Conservation (phyloP, 2,113 vertebrate species). For the Myotis brandtii region DNA sequence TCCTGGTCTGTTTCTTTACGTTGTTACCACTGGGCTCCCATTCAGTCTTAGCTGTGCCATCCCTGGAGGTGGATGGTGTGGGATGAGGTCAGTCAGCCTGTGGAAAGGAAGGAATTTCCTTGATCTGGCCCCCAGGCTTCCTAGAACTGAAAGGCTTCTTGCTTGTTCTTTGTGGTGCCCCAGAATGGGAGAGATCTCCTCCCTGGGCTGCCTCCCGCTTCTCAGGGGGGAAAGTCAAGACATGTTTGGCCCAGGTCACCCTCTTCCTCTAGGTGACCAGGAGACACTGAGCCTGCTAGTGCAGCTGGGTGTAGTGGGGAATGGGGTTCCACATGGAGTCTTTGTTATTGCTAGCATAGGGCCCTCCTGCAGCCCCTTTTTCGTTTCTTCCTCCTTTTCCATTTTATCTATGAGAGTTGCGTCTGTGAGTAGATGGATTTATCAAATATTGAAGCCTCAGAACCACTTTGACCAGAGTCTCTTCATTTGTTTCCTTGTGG, state of each 20-base stretch:
- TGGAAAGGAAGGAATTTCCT: too few relatives aligned
- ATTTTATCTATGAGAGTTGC: neutral
- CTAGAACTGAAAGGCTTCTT: neutral
- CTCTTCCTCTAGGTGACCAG: neutral
- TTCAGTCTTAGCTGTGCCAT: neutral
- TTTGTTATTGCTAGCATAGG: neutral
- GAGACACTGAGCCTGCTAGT: neutral
- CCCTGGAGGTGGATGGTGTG: neutral
- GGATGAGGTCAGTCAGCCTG: neutral
- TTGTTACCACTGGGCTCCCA: neutral
- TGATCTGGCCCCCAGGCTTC: neutral
- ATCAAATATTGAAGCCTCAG: too few relatives aligned
- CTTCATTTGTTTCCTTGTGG: neutral
- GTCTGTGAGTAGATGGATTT: neutral
- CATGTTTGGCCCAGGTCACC: neutral
- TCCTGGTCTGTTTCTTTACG: neutral
- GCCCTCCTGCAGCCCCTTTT: neutral
- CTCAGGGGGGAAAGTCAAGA: neutral
- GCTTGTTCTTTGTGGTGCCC: neutral
- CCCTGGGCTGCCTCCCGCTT: neutral
- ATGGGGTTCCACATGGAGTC: neutral
- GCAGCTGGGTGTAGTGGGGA: neutral
- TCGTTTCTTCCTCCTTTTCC: neutral
- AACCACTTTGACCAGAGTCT: neutral
- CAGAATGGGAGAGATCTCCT: neutral